phyloP scores from a whole-genome alignment of 2,888 invertebrate species.

The Anthrax anthrax region DNA sequence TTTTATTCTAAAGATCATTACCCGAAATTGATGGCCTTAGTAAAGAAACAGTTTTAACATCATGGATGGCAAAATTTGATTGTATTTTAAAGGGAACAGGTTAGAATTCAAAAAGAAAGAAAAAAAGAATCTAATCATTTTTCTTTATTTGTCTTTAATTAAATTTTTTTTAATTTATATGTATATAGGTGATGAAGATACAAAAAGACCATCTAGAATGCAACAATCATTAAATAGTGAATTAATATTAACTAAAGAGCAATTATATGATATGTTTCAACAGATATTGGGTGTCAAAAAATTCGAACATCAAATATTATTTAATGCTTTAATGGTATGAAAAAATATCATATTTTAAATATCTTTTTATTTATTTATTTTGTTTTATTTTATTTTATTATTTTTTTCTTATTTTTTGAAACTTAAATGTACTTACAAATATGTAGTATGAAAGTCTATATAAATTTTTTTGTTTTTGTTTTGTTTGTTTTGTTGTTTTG shows the following conservation, averaged over 20 bases:
- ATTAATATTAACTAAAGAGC: slow-evolving; percentile 93
- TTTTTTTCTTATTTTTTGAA: no score
- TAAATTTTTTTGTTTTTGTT: neutral
- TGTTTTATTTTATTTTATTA: no score
- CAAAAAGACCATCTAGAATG: slow-evolving; percentile 71
- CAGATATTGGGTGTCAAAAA: slow-evolving; percentile 97
- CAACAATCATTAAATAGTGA: slow-evolving; percentile 86
- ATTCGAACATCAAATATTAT: slow-evolving; percentile 98
- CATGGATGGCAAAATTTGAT: slow-evolving; percentile 99
- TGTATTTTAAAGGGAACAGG: slow-evolving; percentile 85
- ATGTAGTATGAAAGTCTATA: no score
- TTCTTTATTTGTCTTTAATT: neutral
- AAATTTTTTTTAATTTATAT: neutral
- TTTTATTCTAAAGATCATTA: slow-evolving; percentile 51
- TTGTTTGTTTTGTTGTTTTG: neutral
- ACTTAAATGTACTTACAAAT: no score
- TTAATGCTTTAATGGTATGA: slow-evolving; percentile 87
- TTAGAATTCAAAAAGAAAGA: neutral
- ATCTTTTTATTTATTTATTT: no score
- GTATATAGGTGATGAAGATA: slow-evolving; percentile 66
- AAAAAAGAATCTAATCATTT: neutral
- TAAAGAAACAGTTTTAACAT: slow-evolving; percentile 96
- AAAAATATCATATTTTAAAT: no score
- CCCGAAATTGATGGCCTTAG: slow-evolving; percentile 99
- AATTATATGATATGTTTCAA: slow-evolving; percentile 99